Evolutionary conservation across 64 coral and sea anemone genomes (phyloP).

Genomic region (Stichodactyla helianthus): DNA sequence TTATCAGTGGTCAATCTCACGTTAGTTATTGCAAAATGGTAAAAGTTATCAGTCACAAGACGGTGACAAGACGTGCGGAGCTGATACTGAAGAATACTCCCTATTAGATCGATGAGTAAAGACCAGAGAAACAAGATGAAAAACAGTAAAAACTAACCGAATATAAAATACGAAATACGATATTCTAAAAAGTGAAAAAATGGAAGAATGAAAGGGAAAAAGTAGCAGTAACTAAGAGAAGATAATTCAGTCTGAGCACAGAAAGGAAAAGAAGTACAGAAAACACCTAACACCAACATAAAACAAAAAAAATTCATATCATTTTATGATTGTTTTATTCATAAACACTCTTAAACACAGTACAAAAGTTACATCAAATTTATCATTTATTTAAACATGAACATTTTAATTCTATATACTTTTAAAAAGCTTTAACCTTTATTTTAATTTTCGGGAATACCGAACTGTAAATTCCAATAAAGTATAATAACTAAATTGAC

Average conservation of each 20-base stretch:
- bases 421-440: background rate
- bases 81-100: too few relatives aligned
- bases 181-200: background rate
- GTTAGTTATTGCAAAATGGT: too few relatives aligned
- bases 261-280: background rate
- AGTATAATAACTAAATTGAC: background rate
- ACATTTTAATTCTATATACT: background rate
- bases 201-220: background rate
- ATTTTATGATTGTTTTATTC: background rate
- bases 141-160: too few relatives aligned
- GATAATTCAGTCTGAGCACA: conserved; percentile 4
- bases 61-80: too few relatives aligned
- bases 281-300: background rate
- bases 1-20: too few relatives aligned
- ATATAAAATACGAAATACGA: too few relatives aligned
- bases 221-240: background rate
- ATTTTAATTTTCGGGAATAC: background rate
- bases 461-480: background rate
- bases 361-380: background rate
- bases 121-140: too few relatives aligned
- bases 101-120: too few relatives aligned
- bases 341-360: background rate
- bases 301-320: background rate
- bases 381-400: background rate
- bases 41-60: too few relatives aligned